Percentiles rank a stretch among this genome's conserved stretches.
These are phyloP conservation scores for Pseudochirops cupreus DNA, from an alignment of 2,797 vertebrate species.

Conservation along the genomic window DNA sequence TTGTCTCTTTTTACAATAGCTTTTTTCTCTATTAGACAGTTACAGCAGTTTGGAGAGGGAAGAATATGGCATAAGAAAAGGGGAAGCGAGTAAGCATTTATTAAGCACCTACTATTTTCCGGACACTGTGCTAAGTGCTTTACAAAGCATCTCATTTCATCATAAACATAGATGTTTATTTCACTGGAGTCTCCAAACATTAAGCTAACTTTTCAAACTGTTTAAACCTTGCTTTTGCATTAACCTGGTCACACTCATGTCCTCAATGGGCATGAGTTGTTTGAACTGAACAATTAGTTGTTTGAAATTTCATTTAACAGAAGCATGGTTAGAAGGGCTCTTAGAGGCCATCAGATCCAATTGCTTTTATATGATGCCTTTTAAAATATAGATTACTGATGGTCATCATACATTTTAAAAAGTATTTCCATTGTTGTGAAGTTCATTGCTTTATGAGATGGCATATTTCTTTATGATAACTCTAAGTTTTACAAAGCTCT, in stretches of 20 bases:
- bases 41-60: not conserved
- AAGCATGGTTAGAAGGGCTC: not conserved
- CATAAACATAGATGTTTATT: not conserved
- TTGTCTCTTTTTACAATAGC: not conserved
- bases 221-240: not conserved
- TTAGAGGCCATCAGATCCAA: not conserved
- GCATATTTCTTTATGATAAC: not conserved
- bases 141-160: not conserved
- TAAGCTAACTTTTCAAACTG: not conserved
- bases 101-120: not conserved
- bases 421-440: not conserved
- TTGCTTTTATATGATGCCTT: not conserved
- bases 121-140: not conserved
- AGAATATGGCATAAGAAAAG: not conserved
- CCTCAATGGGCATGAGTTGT: not conserved
- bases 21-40: not conserved
- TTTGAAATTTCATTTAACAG: not conserved
- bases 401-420: not conserved
- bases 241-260: not conserved
- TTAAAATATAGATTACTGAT: not conserved
- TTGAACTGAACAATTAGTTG: not conserved
- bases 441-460: not conserved
- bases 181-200: not conserved
- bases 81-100: not conserved
- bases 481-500: slow-evolving; percentile 16